A percentile compares a stretch with the other conserved stretches of the same genome.
Conservation (phyloP, 2,113 vertebrate genomes). For the Taurulus bubalis region DNA sequence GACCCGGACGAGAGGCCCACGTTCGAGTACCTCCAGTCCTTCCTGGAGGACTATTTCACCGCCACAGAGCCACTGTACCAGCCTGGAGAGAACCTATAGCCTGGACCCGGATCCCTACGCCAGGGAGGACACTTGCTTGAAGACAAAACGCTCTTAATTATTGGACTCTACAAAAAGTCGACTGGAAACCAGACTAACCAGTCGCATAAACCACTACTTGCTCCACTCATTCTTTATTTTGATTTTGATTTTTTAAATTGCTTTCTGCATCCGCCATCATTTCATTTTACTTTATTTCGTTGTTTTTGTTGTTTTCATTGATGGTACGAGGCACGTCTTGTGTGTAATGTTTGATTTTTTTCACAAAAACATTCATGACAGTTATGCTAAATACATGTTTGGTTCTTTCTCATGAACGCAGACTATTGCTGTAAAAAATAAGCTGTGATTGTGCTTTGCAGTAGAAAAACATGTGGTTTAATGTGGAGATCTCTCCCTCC, state of each 20-base stretch:
- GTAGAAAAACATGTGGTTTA: slow-evolving; percentile 5
- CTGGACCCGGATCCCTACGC: slow-evolving; percentile 18
- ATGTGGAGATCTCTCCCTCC: slow-evolving; percentile 20
- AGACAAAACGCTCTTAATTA: slow-evolving; percentile 3
- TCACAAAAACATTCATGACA: slow-evolving; percentile 28
- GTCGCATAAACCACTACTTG: slow-evolving; percentile 88
- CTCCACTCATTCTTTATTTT: slow-evolving; percentile 4
- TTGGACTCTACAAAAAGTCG: slow-evolving; percentile 81
- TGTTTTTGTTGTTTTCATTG: slow-evolving; percentile 42
- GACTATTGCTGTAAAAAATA: slow-evolving; percentile 42
- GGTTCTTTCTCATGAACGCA: slow-evolving; percentile 18
- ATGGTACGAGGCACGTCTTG: slow-evolving; percentile 62
- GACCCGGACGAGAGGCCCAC: slow-evolving; percentile 97
- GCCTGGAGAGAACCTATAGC: slow-evolving; percentile 96
- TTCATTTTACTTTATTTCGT: not conserved
- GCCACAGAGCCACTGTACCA: slow-evolving; percentile 98
- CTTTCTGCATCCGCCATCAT: slow-evolving; percentile 9
- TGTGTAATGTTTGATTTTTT: slow-evolving; percentile 27
- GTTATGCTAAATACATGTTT: slow-evolving; percentile 17
- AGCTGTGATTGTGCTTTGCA: slow-evolving; percentile 54
- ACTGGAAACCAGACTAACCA: slow-evolving; percentile 85
- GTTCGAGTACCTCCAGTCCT: slow-evolving; percentile 97
- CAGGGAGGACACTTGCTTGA: slow-evolving; percentile 6
- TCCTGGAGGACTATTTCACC: slow-evolving; percentile 98
- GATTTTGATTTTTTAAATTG: not conserved